Evolutionary conservation across 2,797 vertebrate species (phyloP), one percentile per base, ranked within the genome.

Genomic region (Crax fasciolata): DNA sequence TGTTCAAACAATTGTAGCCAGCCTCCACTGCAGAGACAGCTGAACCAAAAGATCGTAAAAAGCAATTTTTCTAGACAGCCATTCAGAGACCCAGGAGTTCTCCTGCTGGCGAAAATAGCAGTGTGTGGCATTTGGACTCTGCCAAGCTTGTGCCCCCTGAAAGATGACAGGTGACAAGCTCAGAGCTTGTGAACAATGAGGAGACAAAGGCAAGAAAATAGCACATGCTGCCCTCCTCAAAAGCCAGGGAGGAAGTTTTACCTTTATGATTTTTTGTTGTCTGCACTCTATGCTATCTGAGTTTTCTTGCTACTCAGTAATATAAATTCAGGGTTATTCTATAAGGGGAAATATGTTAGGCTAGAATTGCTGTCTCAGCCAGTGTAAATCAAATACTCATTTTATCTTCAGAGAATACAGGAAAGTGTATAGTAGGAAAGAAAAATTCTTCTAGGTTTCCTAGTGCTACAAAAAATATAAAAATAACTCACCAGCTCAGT

Each of bases 21-120:
- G 39, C 48, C 41, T 87, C 58, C 62, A 49, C 39, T 1, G 4
- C 35, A 65, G 39, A 89, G 89, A 21, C 79, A 93, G 81, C 4
- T 71, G 68, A 90, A 92, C 46, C 7, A 58, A 95, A 95, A 83
- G 49, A 89, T 38, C 41, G 85, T 20, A 79, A 79, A 94, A 92
- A 62, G 43, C 75, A 89, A 67, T 89, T 95, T 95, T 89, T 92
- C 20, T 83, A 68, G 76, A 70, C 43, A 94, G 35, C 48, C 23
- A 32, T 81, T 44, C 59, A 89, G 51, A 83, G 84, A 88, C 75
- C 7, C 57, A 63, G 73, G 77, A 49, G 61, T 72, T 86, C 71
- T 79, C 30, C 85, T 62, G 32, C 14, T 61, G 55, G 72, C 15
- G 16, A 81, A 82, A 96, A 66, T 7, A 94, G 48, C 8, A 3